Evolutionary conservation across 2,797 vertebrate species (phyloP), one percentile per base, ranked within the genome.

Genomic region (Lepus townsendii): DNA sequence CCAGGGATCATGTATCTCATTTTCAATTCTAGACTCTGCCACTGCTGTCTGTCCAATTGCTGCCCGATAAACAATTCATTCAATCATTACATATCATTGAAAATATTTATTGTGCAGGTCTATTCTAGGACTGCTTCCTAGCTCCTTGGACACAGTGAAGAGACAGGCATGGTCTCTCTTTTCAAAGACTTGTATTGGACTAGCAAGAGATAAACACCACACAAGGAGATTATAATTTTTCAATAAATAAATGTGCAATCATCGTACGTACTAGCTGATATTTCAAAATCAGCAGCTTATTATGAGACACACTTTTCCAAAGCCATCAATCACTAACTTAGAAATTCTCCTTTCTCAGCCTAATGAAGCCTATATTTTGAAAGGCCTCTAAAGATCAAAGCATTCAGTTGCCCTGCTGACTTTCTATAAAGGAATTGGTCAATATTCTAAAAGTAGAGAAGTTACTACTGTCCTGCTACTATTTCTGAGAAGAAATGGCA

Each of bases 231-330:
- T 57, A 80, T 6, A 20, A 26, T 73, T 47, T 54, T 87, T 72
- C 27, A 60, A 82, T 35, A 71, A 88, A 50, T 82, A 76, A 91
- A 76, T 42, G 13, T 79, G 27, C 2, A 3, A 54, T 80, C 66
- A n/a, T 9, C n/a, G 47, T 20, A 52, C 2, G 47, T 19, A 57
- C 54, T 57, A 93, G 38, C 13, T 69, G 88, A 60, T 90, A 75
- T 92, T 83, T 71, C 22, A 57, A 80, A 96, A 54, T 85, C 57
- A 86, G 22, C 16, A 87, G 20, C 35, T 78, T 7, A 69, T 68
- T 75, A 22, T 72, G 16, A 96, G 17, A 77, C 20, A 63, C 3
- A 3, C 19, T 8, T 8, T 95, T 5, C 60, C 68, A 4, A 91
- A 88, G 85, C 42, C 63, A 75, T 35, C 32, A 52, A 20, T 62